Evolutionary conservation across 2,113 vertebrate species (phyloP).

Genomic region (Pandion haliaetus): DNA sequence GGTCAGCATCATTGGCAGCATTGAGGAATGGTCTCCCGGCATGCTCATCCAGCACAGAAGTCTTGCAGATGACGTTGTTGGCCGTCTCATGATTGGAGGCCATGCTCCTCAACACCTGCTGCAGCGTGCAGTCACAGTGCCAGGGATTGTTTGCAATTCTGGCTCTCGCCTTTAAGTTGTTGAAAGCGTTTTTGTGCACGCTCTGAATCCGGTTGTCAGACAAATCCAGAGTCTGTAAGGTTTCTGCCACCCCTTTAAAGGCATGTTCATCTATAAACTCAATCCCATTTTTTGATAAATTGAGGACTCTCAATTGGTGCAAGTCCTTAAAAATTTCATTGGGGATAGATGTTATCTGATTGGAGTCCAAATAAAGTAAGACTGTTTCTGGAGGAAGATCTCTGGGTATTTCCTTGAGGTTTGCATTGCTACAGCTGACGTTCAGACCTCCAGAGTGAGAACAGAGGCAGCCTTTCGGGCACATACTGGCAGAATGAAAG

Average conservation of each 20-base stretch:
- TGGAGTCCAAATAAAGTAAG: slow-evolving; percentile 92
- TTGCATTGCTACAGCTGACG: slow-evolving; percentile 94
- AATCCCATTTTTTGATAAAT: slow-evolving; percentile 95
- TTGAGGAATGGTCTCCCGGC: slow-evolving; percentile 90
- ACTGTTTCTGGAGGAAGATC: slow-evolving; percentile 92
- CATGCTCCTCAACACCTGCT: slow-evolving; percentile 95
- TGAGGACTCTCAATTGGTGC: slow-evolving; percentile 89
- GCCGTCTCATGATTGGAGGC: slow-evolving; percentile 92
- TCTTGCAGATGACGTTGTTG: slow-evolving; percentile 91
- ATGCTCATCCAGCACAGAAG: slow-evolving; percentile 88
- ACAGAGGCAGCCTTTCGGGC: slow-evolving; percentile 95
- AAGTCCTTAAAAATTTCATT: slow-evolving; percentile 95
- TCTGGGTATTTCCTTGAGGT: slow-evolving; percentile 95
- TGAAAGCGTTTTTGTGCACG: slow-evolving; percentile 94
- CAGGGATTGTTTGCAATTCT: slow-evolving; percentile 95
- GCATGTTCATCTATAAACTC: slow-evolving; percentile 93
- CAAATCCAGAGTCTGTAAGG: slow-evolving; percentile 93
- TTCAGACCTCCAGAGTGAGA: slow-evolving; percentile 89
- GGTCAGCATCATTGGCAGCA: slow-evolving; percentile 86
- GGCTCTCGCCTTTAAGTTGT: slow-evolving; percentile 89
- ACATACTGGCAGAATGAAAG: slow-evolving; percentile 98
- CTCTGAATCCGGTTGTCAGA: slow-evolving; percentile 95
- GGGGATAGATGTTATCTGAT: slow-evolving; percentile 94
- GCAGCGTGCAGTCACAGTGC: slow-evolving; percentile 97
- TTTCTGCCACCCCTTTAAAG: slow-evolving; percentile 91